A percentile compares a stretch with the other conserved stretches of the same genome.
Conservation (phyloP, 2,113 vertebrate species). For the Scytalopus superciliaris region DNA sequence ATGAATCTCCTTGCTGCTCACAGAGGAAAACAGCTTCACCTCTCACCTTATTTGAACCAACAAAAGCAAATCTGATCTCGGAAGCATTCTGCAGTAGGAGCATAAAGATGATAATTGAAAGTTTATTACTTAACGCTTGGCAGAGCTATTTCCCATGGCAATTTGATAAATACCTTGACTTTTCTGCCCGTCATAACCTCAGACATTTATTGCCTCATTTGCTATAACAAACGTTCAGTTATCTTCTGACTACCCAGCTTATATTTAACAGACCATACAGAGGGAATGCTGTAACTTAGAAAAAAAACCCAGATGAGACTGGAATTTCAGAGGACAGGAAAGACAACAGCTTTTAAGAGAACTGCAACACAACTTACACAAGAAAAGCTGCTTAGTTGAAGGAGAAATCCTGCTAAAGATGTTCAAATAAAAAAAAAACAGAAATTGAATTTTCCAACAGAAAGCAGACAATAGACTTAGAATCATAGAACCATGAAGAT, state of each 20-base stretch:
- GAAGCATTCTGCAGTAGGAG: background rate
- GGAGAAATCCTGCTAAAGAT: background rate
- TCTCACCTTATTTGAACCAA: background rate
- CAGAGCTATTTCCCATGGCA: conserved; percentile 44
- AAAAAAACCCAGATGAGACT: background rate
- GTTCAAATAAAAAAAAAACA: background rate
- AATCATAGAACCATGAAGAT: rapidly evolving
- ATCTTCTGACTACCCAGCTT: background rate
- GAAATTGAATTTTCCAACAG: background rate
- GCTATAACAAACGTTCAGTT: conserved; percentile 11
- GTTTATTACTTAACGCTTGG: conserved; percentile 39
- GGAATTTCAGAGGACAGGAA: background rate
- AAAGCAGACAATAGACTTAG: background rate
- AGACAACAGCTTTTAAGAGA: background rate
- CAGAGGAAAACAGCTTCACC: background rate
- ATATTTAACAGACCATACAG: background rate
- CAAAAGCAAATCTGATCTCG: conserved; percentile 10
- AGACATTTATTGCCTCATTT: conserved; percentile 52
- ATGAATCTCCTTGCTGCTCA: background rate
- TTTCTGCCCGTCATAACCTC: conserved; percentile 17
- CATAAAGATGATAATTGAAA: conserved; percentile 50
- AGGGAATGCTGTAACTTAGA: background rate
- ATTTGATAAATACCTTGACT: conserved; percentile 60
- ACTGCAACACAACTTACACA: background rate
- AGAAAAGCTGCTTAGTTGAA: background rate